Evolutionary conservation across 2,797 vertebrate species (phyloP).

Genomic region (Spatula versicolor): DNA sequence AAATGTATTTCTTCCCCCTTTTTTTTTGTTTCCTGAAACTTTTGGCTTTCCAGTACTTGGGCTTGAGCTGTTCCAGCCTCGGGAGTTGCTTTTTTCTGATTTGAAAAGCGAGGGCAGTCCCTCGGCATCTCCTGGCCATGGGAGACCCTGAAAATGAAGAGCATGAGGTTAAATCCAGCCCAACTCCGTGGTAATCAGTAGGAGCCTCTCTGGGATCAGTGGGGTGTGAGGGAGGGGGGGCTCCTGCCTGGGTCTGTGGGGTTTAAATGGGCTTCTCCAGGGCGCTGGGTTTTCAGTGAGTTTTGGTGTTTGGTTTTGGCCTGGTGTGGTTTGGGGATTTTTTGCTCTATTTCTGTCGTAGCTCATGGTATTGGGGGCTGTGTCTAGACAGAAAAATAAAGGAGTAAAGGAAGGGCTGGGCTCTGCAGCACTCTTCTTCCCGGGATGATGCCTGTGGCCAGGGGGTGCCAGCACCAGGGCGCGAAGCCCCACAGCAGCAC

Average conservation of each 20-base stretch:
- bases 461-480: rapidly evolving
- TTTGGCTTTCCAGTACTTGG: neutral
- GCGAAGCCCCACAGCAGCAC: rapidly evolving
- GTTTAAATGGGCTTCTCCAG: neutral
- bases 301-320: neutral
- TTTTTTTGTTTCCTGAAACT: neutral
- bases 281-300: neutral
- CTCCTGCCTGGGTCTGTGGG: neutral
- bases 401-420: rapidly evolving
- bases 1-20: neutral
- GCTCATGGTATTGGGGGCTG: rapidly evolving
- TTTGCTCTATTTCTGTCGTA: rapidly evolving
- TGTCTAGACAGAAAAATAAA: neutral
- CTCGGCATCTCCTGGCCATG: neutral
- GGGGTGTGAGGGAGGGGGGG: neutral
- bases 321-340: rapidly evolving
- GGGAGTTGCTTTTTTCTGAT: neutral
- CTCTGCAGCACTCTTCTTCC: rapidly evolving
- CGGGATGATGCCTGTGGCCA: neutral
- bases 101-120: neutral
- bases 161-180: neutral
- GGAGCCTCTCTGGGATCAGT: neutral
- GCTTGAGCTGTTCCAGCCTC: neutral
- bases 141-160: neutral
- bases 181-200: neutral